Conservation (phyloP, 2,797 vertebrate species). For the Scleropages formosus region DNA sequence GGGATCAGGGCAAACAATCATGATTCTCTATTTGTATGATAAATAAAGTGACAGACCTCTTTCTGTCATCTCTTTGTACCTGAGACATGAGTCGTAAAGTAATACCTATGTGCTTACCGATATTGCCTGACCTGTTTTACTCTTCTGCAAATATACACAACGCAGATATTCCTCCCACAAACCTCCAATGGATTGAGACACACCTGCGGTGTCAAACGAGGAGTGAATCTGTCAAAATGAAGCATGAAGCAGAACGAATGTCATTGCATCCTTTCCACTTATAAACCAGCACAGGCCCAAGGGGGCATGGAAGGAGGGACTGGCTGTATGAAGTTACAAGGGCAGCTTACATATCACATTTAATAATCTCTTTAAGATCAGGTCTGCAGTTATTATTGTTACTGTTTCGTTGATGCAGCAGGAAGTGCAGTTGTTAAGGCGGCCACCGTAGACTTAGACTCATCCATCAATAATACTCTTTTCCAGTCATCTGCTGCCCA, state of each 20-base stretch:
- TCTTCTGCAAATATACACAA: constrained; percentile 29
- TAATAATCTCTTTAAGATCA: constrained; percentile 39
- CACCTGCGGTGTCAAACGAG: constrained; percentile 11
- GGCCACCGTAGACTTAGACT: too few relatives aligned
- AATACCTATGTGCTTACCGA: constrained; percentile 41
- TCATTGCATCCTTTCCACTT: constrained; percentile 34
- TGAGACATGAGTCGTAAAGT: constrained; percentile 34
- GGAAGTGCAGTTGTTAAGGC: too few relatives aligned
- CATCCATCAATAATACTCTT: too few relatives aligned
- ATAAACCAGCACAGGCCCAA: constrained; percentile 48
- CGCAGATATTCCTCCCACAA: constrained; percentile 7
- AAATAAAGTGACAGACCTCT: constrained; percentile 23
- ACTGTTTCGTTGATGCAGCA: too few relatives aligned
- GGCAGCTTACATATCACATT: constrained; percentile 45
- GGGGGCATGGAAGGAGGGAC: constrained; percentile 30
- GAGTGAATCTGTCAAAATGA: constrained; percentile 42
- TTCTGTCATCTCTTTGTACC: constrained; percentile 23
- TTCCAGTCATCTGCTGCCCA: too few relatives aligned
- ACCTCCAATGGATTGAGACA: constrained; percentile 24
- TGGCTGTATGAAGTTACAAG: constrained; percentile 49
- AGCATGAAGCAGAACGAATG: constrained; percentile 42
- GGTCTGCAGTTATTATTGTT: too few relatives aligned
- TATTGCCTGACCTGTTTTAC: constrained; percentile 38
- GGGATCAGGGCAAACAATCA: constrained; percentile 24
- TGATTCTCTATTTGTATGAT: constrained; percentile 4